Evolutionary conservation across 1,140 invertebrate genomes (phyloP).

Genomic region (Rhopalosiphum padi): DNA sequence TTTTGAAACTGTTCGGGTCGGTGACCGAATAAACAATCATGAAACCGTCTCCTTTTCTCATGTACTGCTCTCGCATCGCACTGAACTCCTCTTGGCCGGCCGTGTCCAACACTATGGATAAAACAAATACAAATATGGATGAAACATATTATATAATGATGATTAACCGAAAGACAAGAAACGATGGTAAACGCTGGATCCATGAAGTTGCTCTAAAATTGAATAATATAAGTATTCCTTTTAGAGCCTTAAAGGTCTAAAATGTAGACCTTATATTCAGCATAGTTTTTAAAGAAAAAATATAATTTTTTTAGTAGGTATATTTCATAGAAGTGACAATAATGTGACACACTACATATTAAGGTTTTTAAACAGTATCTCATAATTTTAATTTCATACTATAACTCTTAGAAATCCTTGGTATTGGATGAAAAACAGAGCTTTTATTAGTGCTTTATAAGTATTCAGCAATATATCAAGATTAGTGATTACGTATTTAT

Average conservation of each 20-base stretch:
- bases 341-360: background rate
- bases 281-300: background rate
- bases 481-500: background rate
- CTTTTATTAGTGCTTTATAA: too few relatives aligned
- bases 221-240: background rate
- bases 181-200: background rate
- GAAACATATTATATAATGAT: background rate
- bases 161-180: background rate
- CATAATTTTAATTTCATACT: background rate
- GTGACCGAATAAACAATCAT: conserved; percentile 90
- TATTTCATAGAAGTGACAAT: background rate
- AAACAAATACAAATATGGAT: background rate
- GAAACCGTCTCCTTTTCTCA: conserved; percentile 95
- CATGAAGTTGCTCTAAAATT: background rate
- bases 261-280: too few relatives aligned
- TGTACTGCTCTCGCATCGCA: conserved; percentile 94
- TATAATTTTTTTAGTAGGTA: background rate
- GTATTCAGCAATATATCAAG: background rate
- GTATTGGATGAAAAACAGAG: background rate
- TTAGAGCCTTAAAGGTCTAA: too few relatives aligned
- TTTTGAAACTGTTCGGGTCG: conserved; percentile 85
- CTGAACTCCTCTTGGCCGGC: conserved; percentile 94
- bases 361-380: background rate
- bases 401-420: background rate
- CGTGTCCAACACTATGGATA: conserved; percentile 82